Evolutionary conservation across 1,140 invertebrate species (phyloP), one percentile per base, ranked within the genome.

Genomic region (Drosophila setifemur): DNA sequence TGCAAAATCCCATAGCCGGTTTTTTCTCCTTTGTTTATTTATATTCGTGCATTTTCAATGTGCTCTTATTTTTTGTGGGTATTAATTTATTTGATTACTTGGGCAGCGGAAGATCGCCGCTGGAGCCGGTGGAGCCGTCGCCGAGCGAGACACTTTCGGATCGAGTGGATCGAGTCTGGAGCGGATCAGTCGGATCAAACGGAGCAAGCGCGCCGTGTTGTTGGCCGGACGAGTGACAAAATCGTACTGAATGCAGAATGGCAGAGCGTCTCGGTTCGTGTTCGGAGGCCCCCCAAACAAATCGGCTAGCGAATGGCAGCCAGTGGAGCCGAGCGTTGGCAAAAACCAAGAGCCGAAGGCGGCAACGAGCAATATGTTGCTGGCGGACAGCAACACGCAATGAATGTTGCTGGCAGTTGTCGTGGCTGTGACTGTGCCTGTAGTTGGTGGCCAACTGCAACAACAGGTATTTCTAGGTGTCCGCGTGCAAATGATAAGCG

Each of bases 191-290:
- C 26, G 35, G 29, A 50, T 21, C 43, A 49, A 48, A 39, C 37
- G 26, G 54, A 70, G 52, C 52, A 72, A 57, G 76, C 81, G 81
- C 81, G 72, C 39, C 68, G 73, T 66, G 75, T 73, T 61, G 75
- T 64, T 76, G 37, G 43, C 54, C 58, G 71, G 53, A 23, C 81
- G 76, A 73, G 43, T 73, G 68, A 66, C 75, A 79, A 68, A 86
- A 75, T 58, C 63, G 68, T 63, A 86, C 81, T 86, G 53, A 79
- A 64, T 25, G 33, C 52, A 42, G 26, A 19, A 47, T n/a, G n/a
- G 55, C 43, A 66, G 39, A 29, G 28, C 25, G 40, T 31, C 39
- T 16, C 21, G 21, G 14, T 6, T 14, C 3, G 14, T 45, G 40
- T 31, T 58, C 61, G 54, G 54, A 57, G 29, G 47, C 8, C 31